Evolutionary conservation across 2,888 invertebrate species (phyloP), one percentile per base, ranked within the genome.

Genomic region (Drosophila macrothrix): DNA sequence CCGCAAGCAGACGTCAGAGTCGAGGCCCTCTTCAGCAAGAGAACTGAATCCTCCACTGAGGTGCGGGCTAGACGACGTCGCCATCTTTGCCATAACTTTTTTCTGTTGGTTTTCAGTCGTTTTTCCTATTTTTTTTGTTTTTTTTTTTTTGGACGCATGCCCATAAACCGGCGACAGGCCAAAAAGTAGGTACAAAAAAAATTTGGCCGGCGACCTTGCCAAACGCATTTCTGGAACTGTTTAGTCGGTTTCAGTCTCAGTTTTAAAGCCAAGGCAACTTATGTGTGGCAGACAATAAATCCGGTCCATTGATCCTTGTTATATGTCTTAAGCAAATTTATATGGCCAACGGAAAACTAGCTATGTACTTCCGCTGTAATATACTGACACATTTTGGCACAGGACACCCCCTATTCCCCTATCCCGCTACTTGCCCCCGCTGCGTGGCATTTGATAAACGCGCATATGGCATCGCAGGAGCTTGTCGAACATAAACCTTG

Each of bases 241-340:
- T 39, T 35, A 22, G 43, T 22, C 43, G 43, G 43, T 12, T 43
- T 68, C 84, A 76, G 66, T 73, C 84, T 78, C 73, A 37, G 75
- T 70, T 88, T 85, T 88, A 85, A 85, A 84, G 83, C 88, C 85
- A 77, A 72, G 85, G 64, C 72, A 80, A 84, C 81, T 86, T 84
- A 83, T 83, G 61, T 86, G 82, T 73, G 84, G 76, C 79, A 80
- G 76, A 85, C 83, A 77, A 90, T 90, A 90, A 91, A 90, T 90
- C 84, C 81, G 68, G 41, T 73, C 78, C 85, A 91, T 90, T 90
- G 91, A 90, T 90, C 90, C 89, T 76, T 80, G 88, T 78, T 90
- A 76, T 78, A 82, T 85, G 90, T 78, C 87, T 89, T 80, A 78
- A 82, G 90, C 88, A 90, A 88, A 88, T 88, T 88, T 88, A 88